Evolutionary conservation across 2,113 vertebrate species (phyloP).

Genomic region (Vulpes ferrilata): DNA sequence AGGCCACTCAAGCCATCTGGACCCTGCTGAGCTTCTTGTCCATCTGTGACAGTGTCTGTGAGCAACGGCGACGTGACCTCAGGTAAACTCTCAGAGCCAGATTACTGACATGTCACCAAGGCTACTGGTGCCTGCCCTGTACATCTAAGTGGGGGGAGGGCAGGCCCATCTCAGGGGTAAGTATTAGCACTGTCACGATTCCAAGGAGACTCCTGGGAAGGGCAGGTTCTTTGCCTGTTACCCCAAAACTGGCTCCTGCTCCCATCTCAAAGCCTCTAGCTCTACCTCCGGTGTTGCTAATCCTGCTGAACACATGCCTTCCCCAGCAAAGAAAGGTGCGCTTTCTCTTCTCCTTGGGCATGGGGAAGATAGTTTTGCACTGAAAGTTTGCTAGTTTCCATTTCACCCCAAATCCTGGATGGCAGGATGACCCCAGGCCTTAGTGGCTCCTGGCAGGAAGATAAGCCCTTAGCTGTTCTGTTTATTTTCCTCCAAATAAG

Average conservation of each 20-base stretch:
- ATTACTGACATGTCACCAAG: not conserved
- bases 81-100: not conserved
- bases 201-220: not conserved
- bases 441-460: not conserved
- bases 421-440: slow-evolving; percentile 29
- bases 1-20: not conserved
- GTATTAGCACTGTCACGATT: not conserved
- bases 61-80: not conserved
- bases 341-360: not conserved
- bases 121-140: not conserved
- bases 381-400: not conserved
- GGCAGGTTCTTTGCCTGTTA: not conserved
- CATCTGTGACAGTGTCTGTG: not conserved
- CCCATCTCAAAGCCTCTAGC: not conserved
- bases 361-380: not conserved
- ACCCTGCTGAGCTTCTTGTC: not conserved
- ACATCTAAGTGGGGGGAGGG: not conserved
- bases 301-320: not conserved
- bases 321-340: not conserved
- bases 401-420: not conserved
- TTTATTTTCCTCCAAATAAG: slow-evolving; percentile 42
- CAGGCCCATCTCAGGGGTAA: not conserved
- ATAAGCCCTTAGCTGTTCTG: not conserved
- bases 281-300: not conserved
- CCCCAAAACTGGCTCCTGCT: not conserved